Evolutionary conservation across 1,140 invertebrate species (phyloP), one percentile per base, ranked within the genome.

Genomic region (Hyles euphorbiae): DNA sequence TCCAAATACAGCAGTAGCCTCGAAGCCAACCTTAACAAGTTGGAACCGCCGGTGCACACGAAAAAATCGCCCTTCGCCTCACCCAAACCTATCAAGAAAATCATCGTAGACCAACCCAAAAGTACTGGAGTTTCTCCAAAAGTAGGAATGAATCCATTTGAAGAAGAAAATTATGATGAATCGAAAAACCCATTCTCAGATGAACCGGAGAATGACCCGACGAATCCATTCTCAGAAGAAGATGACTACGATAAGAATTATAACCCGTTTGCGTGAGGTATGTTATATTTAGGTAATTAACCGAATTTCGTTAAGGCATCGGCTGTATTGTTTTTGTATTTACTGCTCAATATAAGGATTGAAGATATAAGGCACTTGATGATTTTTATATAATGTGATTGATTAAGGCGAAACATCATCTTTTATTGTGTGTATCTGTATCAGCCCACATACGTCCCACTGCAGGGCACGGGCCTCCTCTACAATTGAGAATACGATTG

Each of bases 201-300:
- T 53, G 82, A 85, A 3, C 77, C 90, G 36, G 79, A 78, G 8
- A 69, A 71, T 44, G 83, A 87, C 9, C 66, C 75, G 0, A 92
- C 89, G 49, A 93, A 93, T 78, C 92, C 92, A 0, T 92, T 92
- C 65, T 84, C 78, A 0, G 89, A 91, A 9, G 90, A 90, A 55
- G 86, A 90, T 36, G 89, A 91, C 57, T 93, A 93, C 73, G 92
- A 93, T 70, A 93, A 92, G 68, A 93, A 93, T 74, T 73, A 93
- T 11, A 94, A 94, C 80, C 93, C 92, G 10, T 94, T 94, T 71
- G 79, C 81, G 46, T 88, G 76, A 80, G 47, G 8, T 54, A 11
- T 54, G 43, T 34, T n/a, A 5, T 40, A n/a, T 48, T 48, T 48
- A 10, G 12, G 46, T 48, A n/a, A 10, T 10, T n/a, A 22, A 22